Base-by-base conservation (phyloP, 2,113 vertebrate species). In the Prochilodus magdalenae region DNA sequence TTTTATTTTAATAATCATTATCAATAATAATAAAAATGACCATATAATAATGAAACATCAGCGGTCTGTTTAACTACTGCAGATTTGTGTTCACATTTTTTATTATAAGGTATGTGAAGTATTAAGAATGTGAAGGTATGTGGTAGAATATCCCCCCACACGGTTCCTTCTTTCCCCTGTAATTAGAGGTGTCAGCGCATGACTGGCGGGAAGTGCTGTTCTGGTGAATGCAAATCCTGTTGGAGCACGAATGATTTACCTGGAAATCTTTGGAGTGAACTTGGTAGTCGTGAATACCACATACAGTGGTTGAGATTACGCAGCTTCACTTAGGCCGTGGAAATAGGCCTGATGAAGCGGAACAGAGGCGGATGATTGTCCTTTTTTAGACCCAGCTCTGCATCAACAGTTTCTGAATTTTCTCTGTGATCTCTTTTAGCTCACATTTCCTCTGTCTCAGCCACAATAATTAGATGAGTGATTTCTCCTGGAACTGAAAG, bases 381-480 rank as follows among this genome's bases (percentile, higher is more conserved):
- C 49, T 67, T 67, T 63, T 65, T 36, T 5, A 70, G 33, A 14
- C 11, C 20, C 36, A 44, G 11, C 66, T 70, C 33, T 65, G 4
- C 27, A 73, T 73, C 44, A 65, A 57, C 87, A 88, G 87, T 88
- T 75, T 73, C 80, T 86, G 88, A 86, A 80, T 74, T 88, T 85
- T 85, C 88, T 84, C 86, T 91, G 87, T 89, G 36, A 33, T 72
- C 66, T 65, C 33, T 86, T 72, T 72, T 53, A 83, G 59, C 73
- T 86, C 72, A 72, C 30, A 71, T 70, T 83, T 33, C 87, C 87
- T 90, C 90, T 86, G 86, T 86, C 86, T 79, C 84, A 62, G 70
- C 80, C 80, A 84, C 87, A 89, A 75, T 79, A 91, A 93, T 90
- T 84, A 86, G 86, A 93, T 91, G 88, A 91, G 88, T 78, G 85